Evolutionary conservation across 2,888 invertebrate genomes (phyloP).

Genomic region (Tachina grossa): DNA sequence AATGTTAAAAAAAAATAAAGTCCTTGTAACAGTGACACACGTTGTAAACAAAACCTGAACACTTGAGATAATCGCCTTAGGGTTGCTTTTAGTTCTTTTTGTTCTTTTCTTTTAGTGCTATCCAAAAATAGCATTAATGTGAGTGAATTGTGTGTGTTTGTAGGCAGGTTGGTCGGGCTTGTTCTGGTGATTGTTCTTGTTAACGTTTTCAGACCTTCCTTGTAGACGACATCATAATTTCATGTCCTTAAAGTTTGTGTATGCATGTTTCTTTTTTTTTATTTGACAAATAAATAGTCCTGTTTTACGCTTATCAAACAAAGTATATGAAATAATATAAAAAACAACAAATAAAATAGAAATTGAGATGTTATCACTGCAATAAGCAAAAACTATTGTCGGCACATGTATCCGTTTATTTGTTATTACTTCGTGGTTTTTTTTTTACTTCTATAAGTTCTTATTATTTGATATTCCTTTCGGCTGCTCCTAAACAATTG

Average conservation of each 20-base stretch:
- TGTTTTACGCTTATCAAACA: conserved; percentile 73
- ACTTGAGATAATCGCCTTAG: conserved; percentile 81
- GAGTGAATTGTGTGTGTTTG: neutral
- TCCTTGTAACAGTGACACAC: conserved; percentile 72
- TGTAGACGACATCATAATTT: conserved; percentile 46
- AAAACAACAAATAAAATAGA: conserved; percentile 58
- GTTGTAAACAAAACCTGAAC: conserved; percentile 74
- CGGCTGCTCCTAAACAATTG: conserved; percentile 52
- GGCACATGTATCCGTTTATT: conserved; percentile 83
- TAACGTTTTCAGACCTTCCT: conserved; percentile 7
- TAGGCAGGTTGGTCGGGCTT: conserved; percentile 21
- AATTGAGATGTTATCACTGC: conserved; percentile 82
- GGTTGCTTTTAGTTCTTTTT: conserved; percentile 76
- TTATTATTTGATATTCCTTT: conserved; percentile 40
- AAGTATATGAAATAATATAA: conserved; percentile 18
- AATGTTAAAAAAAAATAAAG: conserved; percentile 60
- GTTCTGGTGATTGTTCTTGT: neutral
- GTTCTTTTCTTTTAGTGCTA: neutral
- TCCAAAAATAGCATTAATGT: conserved; percentile 12
- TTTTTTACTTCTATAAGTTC: conserved; percentile 33
- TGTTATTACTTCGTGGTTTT: conserved; percentile 79
- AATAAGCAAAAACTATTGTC: conserved; percentile 83
- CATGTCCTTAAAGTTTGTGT: conserved; percentile 49
- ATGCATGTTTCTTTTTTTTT: conserved; percentile 5
- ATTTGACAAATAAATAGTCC: conserved; percentile 73